phyloP scores from a whole-genome alignment of 1,140 invertebrate species.

The Solenopsis fugax region DNA sequence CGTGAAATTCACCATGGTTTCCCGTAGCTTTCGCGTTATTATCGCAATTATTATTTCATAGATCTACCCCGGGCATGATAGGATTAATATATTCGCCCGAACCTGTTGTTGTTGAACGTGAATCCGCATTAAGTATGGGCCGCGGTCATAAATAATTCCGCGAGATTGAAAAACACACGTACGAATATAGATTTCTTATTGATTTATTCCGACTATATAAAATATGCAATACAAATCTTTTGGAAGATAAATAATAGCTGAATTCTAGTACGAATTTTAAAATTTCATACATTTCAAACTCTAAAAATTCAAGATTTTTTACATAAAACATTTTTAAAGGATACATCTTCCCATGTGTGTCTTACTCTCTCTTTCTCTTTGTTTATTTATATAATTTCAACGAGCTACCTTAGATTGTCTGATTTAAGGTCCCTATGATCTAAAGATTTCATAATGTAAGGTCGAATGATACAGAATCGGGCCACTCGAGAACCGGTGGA shows the following conservation, averaged over 20 bases:
- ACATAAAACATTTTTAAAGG: not conserved
- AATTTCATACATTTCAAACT: not conserved
- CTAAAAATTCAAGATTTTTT: not conserved
- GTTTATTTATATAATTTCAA: not conserved
- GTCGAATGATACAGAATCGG: not conserved
- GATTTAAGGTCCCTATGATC: slow-evolving; percentile 64
- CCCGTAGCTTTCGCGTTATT: slow-evolving; percentile 9
- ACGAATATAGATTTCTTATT: not conserved
- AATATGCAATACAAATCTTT: not conserved
- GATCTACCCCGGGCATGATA: not conserved
- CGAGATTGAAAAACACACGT: slow-evolving; percentile 1
- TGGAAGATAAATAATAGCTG: not conserved
- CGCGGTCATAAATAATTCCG: slow-evolving; percentile 4
- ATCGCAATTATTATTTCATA: slow-evolving; percentile 27
- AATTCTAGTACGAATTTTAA: not conserved
- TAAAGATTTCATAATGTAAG: not conserved
- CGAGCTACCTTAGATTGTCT: not conserved
- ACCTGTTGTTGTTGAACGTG: not conserved
- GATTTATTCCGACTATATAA: not conserved
- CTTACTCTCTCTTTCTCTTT: not conserved
- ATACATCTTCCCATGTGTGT: too few relatives aligned
- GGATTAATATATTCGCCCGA: slow-evolving; percentile 22
- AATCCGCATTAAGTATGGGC: not conserved
- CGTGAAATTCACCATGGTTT: not conserved
- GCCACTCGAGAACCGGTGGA: not conserved